Evolutionary conservation across 2,888 invertebrate species (phyloP).

Genomic region (Vanessa cardui): DNA sequence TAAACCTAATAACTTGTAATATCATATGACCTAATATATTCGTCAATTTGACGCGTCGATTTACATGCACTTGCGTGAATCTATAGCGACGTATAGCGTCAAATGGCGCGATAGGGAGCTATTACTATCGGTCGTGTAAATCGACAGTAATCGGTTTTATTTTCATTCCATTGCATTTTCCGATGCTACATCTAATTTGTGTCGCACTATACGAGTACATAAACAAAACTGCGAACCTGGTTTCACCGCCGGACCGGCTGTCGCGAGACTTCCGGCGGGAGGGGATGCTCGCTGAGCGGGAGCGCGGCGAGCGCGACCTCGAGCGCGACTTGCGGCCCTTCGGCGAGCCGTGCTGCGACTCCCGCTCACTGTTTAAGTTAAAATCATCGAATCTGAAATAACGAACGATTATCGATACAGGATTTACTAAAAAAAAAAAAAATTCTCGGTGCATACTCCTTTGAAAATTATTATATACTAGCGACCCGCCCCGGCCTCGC

Average conservation of each 20-base stretch:
- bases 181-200: too few species aligned
- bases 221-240: constrained; percentile 53
- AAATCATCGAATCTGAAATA: constrained; percentile 75
- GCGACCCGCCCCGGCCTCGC: too few species aligned
- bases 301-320: constrained; percentile 51
- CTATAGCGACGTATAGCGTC: too few species aligned
- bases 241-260: constrained; percentile 70
- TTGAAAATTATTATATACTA: too few species aligned
- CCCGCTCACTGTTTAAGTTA: constrained; percentile 79
- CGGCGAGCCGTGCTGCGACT: constrained; percentile 58
- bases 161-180: too few species aligned
- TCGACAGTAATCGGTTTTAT: too few species aligned
- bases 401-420: neutral
- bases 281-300: constrained; percentile 52
- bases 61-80: too few species aligned
- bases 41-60: too few species aligned
- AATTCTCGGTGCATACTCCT: neutral
- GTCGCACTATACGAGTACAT: neutral
- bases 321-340: constrained; percentile 58
- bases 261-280: constrained; percentile 69
- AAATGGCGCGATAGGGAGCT: too few species aligned
- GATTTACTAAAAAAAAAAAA: constrained; percentile 7
- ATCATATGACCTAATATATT: too few species aligned
- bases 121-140: too few species aligned
- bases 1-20: too few species aligned